Evolutionary conservation across 1,140 invertebrate species (phyloP).

Genomic region (Trachelipus rathkii): DNA sequence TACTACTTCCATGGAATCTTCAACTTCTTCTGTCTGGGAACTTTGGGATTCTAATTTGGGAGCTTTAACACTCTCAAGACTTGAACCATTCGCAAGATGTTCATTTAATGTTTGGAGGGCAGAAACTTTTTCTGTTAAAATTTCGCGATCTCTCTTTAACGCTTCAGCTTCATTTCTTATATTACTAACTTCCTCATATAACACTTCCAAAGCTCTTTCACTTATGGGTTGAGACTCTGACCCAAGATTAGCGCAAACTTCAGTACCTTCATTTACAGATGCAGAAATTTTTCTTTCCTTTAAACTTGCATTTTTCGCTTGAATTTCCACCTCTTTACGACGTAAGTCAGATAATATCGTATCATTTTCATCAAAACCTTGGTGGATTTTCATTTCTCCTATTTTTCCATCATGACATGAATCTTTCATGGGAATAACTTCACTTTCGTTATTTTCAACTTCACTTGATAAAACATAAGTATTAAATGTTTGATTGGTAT

Average conservation of each 20-base stretch:
- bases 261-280: background rate
- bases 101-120: slow-evolving; percentile 29
- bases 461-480: background rate
- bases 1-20: background rate
- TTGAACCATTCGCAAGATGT: slow-evolving; percentile 21
- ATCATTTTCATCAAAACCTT: too few relatives aligned
- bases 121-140: slow-evolving; percentile 29
- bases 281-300: background rate
- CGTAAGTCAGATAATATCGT: background rate
- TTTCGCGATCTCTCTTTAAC: slow-evolving; percentile 29
- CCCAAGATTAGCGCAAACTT: background rate
- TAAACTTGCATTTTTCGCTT: background rate
- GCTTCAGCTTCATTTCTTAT: slow-evolving; percentile 33
- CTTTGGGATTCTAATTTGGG: slow-evolving; percentile 13
- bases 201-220: slow-evolving; percentile 21
- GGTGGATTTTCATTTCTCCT: too few relatives aligned
- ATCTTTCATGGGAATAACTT: background rate
- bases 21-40: slow-evolving; percentile 14
- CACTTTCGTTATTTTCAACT: background rate
- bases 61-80: background rate
- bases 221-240: background rate
- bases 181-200: slow-evolving; percentile 32
- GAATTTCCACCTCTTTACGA: background rate
- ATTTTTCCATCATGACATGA: too few relatives aligned
- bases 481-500: background rate